Evolutionary conservation across 2,113 vertebrate species (phyloP), one percentile per base, ranked within the genome.

Genomic region (Abramis brama): DNA sequence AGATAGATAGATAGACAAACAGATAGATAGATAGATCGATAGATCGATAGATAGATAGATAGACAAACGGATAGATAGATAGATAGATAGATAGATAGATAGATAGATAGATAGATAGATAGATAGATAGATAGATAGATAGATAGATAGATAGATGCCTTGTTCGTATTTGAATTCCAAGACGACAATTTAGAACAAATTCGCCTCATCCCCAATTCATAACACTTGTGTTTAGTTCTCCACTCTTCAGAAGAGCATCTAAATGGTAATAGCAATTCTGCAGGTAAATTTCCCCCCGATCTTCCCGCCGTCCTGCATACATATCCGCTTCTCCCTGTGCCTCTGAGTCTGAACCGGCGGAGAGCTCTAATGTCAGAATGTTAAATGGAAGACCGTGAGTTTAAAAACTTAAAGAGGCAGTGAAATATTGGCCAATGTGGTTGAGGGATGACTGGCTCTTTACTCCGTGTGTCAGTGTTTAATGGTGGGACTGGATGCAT

Each of bases 361-460:
- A 39, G 87, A 75, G 86, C 87, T 81, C 80, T 91, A 92, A 93
- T 94, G 95, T 96, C 93, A 96, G 93, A 94, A 96, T 95, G 95
- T 96, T 96, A 95, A 96, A 96, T 96, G 94, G 92, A 93, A 93
- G 93, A 92, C 92, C 91, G 90, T 93, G 95, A 96, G 96, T 97
- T 96, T 94, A 95, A 96, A 97, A 98, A 98, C 96, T 97, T 97
- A 95, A 97, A 97, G 95, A 96, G 95, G 96, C 95, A 92, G 96
- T 98, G 96, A 98, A 97, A 97, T 98, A 97, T 97, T 97, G 97
- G 96, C 95, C 96, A 94, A 86, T 95, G 96, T 92, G 95, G 94
- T 87, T 99, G 98, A 99, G 97, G 96, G 97, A 99, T 98, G 98
- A 98, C 97, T 96, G 96, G 96, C 96, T 96, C 95, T 94, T 96